Evolutionary conservation across 2,797 vertebrate species (phyloP).

Genomic region (Cheirogaleus major): DNA sequence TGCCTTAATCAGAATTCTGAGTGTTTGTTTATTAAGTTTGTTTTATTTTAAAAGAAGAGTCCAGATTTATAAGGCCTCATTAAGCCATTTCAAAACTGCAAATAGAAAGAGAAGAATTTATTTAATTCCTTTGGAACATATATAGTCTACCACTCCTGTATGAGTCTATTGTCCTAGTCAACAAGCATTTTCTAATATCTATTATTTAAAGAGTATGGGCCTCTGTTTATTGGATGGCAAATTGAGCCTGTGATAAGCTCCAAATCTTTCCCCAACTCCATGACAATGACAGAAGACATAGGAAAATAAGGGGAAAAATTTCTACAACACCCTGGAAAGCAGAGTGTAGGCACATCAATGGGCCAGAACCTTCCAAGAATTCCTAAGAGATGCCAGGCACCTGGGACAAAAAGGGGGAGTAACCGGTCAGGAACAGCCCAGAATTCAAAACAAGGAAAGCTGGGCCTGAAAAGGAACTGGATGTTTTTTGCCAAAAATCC

Average conservation of each 20-base stretch:
- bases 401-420: not conserved
- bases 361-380: not conserved
- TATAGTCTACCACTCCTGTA: not conserved
- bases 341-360: not conserved
- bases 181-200: not conserved
- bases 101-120: slow-evolving; percentile 45
- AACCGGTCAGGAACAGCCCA: not conserved
- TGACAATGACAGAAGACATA: not conserved
- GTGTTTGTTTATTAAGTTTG: slow-evolving; percentile 39
- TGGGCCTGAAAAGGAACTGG: not conserved
- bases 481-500: not conserved
- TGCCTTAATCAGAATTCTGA: slow-evolving; percentile 9
- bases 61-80: slow-evolving; percentile 12
- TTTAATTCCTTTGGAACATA: not conserved
- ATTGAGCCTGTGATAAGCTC: not conserved
- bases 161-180: not conserved
- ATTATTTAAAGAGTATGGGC: not conserved
- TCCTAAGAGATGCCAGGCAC: not conserved
- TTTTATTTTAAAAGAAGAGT: slow-evolving; percentile 52
- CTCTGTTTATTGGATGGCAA: slow-evolving; percentile 1
- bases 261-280: not conserved
- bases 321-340: not conserved
- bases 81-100: slow-evolving; percentile 42
- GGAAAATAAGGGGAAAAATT: not conserved
- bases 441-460: not conserved